A percentile compares a stretch with the other conserved stretches of the same genome.
These are phyloP conservation scores for Oryzias dopingdopingensis DNA, from an alignment of 2,797 vertebrate genomes.

Conservation along the genomic window DNA sequence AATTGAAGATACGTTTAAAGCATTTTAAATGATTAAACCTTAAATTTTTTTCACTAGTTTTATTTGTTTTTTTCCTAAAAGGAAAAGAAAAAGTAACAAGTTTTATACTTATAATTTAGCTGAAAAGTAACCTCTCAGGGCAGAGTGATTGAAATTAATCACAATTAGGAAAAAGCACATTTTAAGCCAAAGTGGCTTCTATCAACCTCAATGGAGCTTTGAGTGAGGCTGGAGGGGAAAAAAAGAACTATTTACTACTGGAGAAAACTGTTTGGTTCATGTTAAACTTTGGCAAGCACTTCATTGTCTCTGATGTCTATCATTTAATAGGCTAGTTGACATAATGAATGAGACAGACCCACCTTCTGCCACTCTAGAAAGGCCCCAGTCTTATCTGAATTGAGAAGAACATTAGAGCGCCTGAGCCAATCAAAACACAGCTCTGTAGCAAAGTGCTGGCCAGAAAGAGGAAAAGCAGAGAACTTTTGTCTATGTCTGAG, in stretches of 20 bases:
- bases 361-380: slow-evolving; percentile 86
- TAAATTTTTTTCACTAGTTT: no score
- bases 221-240: slow-evolving; percentile 59
- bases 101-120: no score
- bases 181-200: slow-evolving; percentile 52
- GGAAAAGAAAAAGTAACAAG: no score
- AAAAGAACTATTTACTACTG: slow-evolving; percentile 74
- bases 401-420: slow-evolving; percentile 73
- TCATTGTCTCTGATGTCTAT: slow-evolving; percentile 88
- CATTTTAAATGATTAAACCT: no score
- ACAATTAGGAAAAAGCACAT: slow-evolving; percentile 15
- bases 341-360: slow-evolving; percentile 90
- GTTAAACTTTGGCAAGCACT: slow-evolving; percentile 81
- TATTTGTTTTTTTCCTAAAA: no score
- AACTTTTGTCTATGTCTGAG: slow-evolving; percentile 74
- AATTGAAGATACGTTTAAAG: no score
- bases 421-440: slow-evolving; percentile 70
- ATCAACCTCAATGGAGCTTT: slow-evolving; percentile 56
- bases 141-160: no score
- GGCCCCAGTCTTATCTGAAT: slow-evolving; percentile 79
- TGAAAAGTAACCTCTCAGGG: no score
- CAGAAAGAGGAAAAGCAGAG: slow-evolving; percentile 69
- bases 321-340: slow-evolving; percentile 85
- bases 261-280: slow-evolving; percentile 75
- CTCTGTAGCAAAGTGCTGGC: slow-evolving; percentile 58